Conservation (phyloP, 1,140 invertebrate species). For the Thereuonema tuberculata region DNA sequence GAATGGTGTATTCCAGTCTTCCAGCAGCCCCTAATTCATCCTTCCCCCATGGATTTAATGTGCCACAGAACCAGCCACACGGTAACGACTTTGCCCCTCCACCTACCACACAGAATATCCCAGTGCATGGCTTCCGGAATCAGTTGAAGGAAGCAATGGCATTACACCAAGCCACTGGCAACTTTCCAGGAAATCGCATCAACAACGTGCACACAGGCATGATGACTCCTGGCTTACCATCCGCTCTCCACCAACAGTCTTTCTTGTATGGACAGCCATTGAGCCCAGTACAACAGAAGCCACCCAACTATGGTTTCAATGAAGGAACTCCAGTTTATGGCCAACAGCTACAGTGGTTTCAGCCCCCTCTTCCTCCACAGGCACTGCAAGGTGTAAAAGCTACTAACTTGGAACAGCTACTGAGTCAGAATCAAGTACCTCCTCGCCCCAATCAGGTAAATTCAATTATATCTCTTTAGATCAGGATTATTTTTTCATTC, state of each 20-base stretch:
- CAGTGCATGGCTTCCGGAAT: neutral
- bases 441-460: neutral
- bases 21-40: neutral
- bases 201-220: neutral
- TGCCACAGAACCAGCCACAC: too few species aligned
- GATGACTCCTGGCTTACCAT: too few species aligned
- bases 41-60: too few species aligned
- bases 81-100: neutral
- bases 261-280: neutral
- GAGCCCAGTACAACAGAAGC: neutral
- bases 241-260: neutral
- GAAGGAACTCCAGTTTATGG: neutral
- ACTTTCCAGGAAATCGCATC: neutral
- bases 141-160: neutral
- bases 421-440: neutral
- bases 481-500: neutral
- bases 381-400: neutral
- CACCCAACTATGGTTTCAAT: neutral
- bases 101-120: neutral
- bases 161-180: neutral
- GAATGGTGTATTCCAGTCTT: constrained; percentile 1
- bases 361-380: neutral
- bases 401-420: neutral
- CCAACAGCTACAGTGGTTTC: neutral
- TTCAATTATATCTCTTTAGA: neutral